These are phyloP conservation scores for Aphidius ervi DNA, from an alignment of 1,140 invertebrate genomes.

Conservation along the genomic window DNA sequence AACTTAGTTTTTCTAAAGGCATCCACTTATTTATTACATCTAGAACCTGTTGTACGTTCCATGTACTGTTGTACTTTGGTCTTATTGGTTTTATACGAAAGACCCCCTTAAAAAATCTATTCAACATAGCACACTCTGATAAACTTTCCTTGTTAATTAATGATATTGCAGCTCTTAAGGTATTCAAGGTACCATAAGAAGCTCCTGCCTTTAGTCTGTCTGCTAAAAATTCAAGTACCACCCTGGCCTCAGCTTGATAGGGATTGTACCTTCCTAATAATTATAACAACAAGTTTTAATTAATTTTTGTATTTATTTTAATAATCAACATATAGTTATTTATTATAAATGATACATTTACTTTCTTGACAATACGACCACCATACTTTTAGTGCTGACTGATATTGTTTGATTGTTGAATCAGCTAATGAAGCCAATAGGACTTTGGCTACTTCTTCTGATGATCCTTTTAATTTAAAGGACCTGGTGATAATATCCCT, in stretches of 20 bases:
- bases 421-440: conserved; percentile 11
- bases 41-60: conserved; percentile 9
- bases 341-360: not conserved
- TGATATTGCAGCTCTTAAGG: conserved; percentile 11
- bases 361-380: conserved; percentile 4
- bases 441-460: conserved; percentile 5
- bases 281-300: too few species aligned
- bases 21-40: not conserved
- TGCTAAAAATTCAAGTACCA: conserved; percentile 5
- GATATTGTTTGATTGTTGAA: conserved; percentile 17
- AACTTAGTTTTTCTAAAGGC: not conserved
- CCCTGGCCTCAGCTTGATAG: not conserved
- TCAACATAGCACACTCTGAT: conserved; percentile 5
- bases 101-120: conserved; percentile 11
- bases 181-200: conserved; percentile 7
- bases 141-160: conserved; percentile 7
- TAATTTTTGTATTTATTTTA: too few species aligned
- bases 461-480: not conserved
- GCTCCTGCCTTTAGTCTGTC: conserved; percentile 10
- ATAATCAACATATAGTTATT: too few species aligned
- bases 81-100: conserved; percentile 4
- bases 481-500: conserved; percentile 10
- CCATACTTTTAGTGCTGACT: conserved; percentile 14
- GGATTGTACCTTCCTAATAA: not conserved
- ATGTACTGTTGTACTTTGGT: conserved; percentile 4